phyloP scores from a whole-genome alignment of 2,888 invertebrate genomes.

The Drosophila colorata region DNA sequence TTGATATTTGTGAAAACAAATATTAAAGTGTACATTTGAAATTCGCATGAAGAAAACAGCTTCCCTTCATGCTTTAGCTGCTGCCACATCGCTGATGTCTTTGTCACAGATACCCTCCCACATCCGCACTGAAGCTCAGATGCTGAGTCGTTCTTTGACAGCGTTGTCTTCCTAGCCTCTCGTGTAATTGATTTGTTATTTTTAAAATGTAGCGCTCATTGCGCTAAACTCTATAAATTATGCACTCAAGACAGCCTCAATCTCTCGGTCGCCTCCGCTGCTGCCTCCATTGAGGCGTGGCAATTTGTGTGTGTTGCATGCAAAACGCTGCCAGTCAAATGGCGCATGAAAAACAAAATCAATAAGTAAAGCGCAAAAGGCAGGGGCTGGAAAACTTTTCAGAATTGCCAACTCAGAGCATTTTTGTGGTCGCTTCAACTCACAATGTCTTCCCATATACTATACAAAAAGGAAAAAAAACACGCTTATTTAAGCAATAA shows the following conservation, averaged over 20 bases:
- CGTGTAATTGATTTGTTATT: conserved; percentile 53
- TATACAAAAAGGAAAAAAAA: conserved; percentile 25
- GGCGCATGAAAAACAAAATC: conserved; percentile 73
- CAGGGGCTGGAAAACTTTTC: conserved; percentile 40
- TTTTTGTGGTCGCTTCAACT: conserved; percentile 72
- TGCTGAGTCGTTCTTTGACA: conserved; percentile 22
- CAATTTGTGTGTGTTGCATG: conserved; percentile 50
- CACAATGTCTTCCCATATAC: conserved; percentile 45
- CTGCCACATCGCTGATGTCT: neutral
- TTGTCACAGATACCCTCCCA: conserved; percentile 5
- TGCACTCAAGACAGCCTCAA: conserved; percentile 25
- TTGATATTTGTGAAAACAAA: too few relatives aligned
- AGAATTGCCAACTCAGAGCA: conserved; percentile 67
- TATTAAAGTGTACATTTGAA: neutral
- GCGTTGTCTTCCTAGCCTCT: conserved; percentile 5
- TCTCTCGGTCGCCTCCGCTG: neutral
- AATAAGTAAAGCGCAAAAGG: conserved; percentile 47
- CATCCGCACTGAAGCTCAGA: neutral
- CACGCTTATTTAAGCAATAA: conserved; percentile 80
- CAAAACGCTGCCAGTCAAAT: conserved; percentile 61
- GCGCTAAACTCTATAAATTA: conserved; percentile 57
- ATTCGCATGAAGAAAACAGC: neutral
- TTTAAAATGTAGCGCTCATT: conserved; percentile 36
- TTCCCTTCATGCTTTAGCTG: neutral
- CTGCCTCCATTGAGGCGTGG: conserved; percentile 27